Evolutionary conservation across 1,140 invertebrate genomes (phyloP).

Genomic region (Polypedilum vanderplanki): DNA sequence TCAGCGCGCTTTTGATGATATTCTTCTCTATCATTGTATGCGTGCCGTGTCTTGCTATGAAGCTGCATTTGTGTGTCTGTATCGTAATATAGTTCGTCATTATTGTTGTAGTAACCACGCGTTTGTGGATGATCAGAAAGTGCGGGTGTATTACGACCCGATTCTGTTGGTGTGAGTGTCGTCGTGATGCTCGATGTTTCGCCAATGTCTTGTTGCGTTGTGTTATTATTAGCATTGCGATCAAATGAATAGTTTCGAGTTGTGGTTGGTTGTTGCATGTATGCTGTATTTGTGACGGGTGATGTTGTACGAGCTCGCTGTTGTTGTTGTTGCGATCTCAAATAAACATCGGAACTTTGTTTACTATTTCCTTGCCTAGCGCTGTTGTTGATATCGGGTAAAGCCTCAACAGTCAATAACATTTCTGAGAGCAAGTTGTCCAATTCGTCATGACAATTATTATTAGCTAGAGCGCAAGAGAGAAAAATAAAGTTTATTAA

Average conservation of each 20-base stretch:
- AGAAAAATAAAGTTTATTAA: neutral
- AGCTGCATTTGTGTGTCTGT: slow-evolving; percentile 24
- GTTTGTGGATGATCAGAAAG: neutral
- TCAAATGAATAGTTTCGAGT: neutral
- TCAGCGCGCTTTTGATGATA: slow-evolving; percentile 2
- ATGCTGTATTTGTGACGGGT: neutral
- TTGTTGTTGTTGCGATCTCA: neutral
- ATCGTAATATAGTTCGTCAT: slow-evolving; percentile 9
- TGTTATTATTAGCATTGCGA: neutral
- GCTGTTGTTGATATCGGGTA: slow-evolving; percentile 46
- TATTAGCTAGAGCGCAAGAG: neutral
- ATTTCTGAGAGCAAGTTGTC: slow-evolving; percentile 64
- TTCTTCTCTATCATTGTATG: neutral
- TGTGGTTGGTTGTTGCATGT: neutral
- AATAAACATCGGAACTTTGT: slow-evolving; percentile 21
- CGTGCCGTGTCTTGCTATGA: neutral
- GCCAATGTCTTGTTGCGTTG: neutral
- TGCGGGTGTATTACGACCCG: slow-evolving; percentile 9
- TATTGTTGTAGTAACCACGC: neutral
- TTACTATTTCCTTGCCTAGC: slow-evolving; percentile 25
- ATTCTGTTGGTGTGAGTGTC: slow-evolving; percentile 24
- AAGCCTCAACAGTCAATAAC: slow-evolving; percentile 63
- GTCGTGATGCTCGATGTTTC: slow-evolving; percentile 26
- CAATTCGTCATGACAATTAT: slow-evolving; percentile 50
- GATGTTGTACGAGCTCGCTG: neutral